A percentile compares a stretch with the other conserved stretches of the same genome.
phyloP scores from a whole-genome alignment of 2,888 invertebrate genomes.

The Cenopis cana region DNA sequence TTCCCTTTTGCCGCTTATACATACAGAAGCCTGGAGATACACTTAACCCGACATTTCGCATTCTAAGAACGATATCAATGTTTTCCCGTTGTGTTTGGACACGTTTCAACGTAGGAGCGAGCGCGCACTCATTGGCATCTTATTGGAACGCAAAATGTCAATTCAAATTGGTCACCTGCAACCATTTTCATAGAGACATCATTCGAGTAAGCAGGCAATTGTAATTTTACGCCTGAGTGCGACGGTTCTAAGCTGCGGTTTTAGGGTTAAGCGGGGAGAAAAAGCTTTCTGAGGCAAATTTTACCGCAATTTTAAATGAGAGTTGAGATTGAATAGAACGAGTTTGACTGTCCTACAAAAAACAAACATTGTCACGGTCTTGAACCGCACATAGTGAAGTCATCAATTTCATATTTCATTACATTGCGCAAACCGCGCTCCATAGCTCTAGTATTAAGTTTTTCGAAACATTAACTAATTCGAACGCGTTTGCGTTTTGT shows the following conservation, averaged over 20 bases:
- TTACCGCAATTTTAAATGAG: constrained; percentile 8
- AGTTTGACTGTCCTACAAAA: background rate
- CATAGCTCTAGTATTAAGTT: too few relatives aligned
- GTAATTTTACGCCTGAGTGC: constrained; percentile 75
- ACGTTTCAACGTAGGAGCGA: background rate
- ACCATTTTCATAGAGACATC: constrained; percentile 31
- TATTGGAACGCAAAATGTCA: background rate
- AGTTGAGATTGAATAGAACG: background rate
- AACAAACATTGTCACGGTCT: too few relatives aligned
- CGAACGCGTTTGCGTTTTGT: too few relatives aligned
- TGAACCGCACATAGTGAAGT: too few relatives aligned
- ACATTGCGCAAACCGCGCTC: too few relatives aligned
- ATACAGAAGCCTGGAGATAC: background rate
- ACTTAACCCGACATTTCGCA: constrained; percentile 10
- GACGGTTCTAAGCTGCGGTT: constrained; percentile 64
- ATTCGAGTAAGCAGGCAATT: constrained; percentile 57
- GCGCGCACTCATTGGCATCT: background rate
- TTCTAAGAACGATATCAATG: background rate
- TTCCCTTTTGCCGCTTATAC: constrained; percentile 33
- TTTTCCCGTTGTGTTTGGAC: background rate
- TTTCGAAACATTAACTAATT: too few relatives aligned
- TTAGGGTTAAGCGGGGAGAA: constrained; percentile 48
- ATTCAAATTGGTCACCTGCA: background rate
- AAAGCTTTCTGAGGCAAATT: constrained; percentile 2
- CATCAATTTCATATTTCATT: too few relatives aligned